Base-by-base conservation (phyloP, 2,888 invertebrate genomes). In the Phyllotreta striolata region DNA sequence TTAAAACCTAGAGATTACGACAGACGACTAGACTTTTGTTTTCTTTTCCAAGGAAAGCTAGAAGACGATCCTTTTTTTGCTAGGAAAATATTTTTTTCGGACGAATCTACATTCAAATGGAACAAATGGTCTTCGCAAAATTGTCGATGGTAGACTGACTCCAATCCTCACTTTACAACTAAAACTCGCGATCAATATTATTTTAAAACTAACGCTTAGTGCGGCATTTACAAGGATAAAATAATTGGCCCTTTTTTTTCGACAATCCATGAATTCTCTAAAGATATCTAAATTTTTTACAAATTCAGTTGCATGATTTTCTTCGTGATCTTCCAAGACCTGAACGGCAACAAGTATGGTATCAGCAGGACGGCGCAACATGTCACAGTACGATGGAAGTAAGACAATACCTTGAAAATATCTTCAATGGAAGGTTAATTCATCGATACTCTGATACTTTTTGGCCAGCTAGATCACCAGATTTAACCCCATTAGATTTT, bases 271-370 rank as follows among this genome's bases (percentile, higher is more conserved):
- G 43, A 43, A 5, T 12, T 43, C 43, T 10, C 5, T 6, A 43
- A 3, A 3, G 43, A 43, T 43, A 43, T 43, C 46, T 46, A 46
- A 6, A 12, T 12, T 46, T 46, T 46, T 46, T 46, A 46, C 10
- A 46, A 12, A 46, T 7, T 52, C 52, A 52, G 6, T 35, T 52
- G 52, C 7, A 44, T 55, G 47, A 60, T 47, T 63, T 59, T 59
- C 8, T 63, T 14, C 39, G 38, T 51, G 52, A 63, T 35, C 55
- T 55, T 10, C 41, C 61, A 41, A 10, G 54, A 58, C 64, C 35
- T 47, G 54, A 60, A 64, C 56, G 59, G 40, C 41, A 61, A 44
- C 60, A 60, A 34, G 46, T 44, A 43, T 59, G 60, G 63, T 64
- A 24, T 44, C 60, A 64, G 35, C 60, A 64, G 52, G 55, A 64